A percentile compares a stretch with the other conserved stretches of the same genome.
Conservation (phyloP, 2,113 vertebrate genomes). For the Synodontis membranacea region DNA sequence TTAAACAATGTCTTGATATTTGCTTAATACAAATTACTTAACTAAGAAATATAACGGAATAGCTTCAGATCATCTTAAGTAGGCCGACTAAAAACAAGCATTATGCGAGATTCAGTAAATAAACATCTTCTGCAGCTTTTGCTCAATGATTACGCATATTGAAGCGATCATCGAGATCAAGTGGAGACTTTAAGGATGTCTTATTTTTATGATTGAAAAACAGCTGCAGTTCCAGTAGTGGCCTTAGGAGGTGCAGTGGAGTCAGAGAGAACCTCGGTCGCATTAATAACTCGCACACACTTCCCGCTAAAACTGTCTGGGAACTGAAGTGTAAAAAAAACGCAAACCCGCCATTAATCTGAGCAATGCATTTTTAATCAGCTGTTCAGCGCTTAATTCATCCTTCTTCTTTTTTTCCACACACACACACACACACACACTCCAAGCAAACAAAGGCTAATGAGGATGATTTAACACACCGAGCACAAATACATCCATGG, state of each 20-base stretch:
- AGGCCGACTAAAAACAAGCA: too few species aligned
- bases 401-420: background rate
- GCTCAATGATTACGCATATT: background rate
- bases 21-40: background rate
- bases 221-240: background rate
- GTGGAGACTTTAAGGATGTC: background rate
- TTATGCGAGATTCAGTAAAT: background rate
- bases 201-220: background rate
- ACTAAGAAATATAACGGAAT: background rate
- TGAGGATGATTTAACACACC: background rate
- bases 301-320: background rate
- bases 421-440: background rate
- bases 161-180: background rate
- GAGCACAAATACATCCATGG: background rate
- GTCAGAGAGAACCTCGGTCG: background rate
- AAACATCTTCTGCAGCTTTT: background rate
- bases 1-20: background rate
- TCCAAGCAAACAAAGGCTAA: background rate
- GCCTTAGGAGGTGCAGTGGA: background rate
- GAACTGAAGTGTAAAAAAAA: conserved; percentile 3
- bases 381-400: conserved; percentile 32
- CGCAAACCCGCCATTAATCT: conserved; percentile 4
- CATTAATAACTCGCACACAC: background rate
- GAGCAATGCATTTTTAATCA: conserved; percentile 36
- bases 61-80: too few species aligned